Conservation (phyloP, 2,888 invertebrate genomes). For the Andrena marginata region DNA sequence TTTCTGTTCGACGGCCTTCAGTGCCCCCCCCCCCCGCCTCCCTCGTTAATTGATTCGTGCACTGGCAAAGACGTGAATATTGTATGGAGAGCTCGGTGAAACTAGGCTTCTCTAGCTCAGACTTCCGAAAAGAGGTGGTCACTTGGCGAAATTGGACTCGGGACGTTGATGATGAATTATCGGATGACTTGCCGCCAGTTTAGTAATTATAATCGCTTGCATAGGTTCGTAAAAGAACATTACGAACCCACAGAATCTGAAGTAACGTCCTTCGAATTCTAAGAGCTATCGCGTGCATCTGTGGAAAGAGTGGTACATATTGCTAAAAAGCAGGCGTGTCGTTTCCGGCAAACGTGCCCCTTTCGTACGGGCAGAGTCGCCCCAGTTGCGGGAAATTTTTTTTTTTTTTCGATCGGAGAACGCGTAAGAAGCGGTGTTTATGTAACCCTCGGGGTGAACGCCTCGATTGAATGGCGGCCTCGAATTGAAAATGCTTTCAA, state of each 20-base stretch:
- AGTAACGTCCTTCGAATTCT: neutral
- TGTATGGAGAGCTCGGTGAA: neutral
- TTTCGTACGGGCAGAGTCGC: neutral
- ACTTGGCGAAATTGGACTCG: neutral
- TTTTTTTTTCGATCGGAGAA: slow-evolving; percentile 36
- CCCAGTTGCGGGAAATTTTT: slow-evolving; percentile 15
- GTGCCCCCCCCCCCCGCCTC: neutral
- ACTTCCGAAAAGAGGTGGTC: neutral
- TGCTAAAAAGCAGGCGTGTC: neutral
- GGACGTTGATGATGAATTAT: neutral
- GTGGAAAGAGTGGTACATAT: neutral
- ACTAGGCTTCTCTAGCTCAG: neutral
- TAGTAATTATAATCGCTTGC: neutral
- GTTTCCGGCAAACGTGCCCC: neutral
- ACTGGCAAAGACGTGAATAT: slow-evolving; percentile 24
- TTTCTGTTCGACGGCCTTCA: slow-evolving; percentile 9
- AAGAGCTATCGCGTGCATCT: neutral
- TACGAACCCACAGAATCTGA: neutral
- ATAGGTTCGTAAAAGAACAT: too few species aligned
- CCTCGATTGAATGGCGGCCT: slow-evolving; percentile 23
- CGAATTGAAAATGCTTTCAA: slow-evolving; percentile 41
- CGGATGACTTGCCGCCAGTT: too few species aligned
- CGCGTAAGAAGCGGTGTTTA: slow-evolving; percentile 39
- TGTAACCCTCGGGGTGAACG: slow-evolving; percentile 24
- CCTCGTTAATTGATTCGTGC: slow-evolving; percentile 42